Evolutionary conservation across 2,113 vertebrate species (phyloP).

Genomic region (Leiothrix lutea): DNA sequence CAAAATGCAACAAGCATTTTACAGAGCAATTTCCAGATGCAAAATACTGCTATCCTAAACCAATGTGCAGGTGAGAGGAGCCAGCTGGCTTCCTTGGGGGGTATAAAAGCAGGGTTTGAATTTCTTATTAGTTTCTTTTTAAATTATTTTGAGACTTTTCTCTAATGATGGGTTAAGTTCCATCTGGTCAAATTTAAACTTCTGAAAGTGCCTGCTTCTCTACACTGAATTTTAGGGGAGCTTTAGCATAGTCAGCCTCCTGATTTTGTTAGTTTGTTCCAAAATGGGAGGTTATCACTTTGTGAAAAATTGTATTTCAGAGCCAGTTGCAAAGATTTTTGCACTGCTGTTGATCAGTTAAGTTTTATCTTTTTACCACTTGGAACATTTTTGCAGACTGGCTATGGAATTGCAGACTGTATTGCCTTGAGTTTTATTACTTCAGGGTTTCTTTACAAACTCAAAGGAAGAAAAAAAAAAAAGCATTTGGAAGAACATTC

Average conservation of each 20-base stretch:
- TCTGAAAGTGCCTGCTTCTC: not conserved
- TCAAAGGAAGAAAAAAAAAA: not conserved
- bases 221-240: not conserved
- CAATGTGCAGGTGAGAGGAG: fast-evolving
- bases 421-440: not conserved
- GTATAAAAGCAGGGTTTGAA: not conserved
- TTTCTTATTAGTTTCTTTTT: not conserved
- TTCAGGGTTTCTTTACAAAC: not conserved
- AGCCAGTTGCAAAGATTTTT: not conserved
- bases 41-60: not conserved
- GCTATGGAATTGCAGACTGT: not conserved
- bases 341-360: not conserved
- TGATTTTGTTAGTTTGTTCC: not conserved
- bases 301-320: not conserved
- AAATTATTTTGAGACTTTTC: not conserved
- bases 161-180: not conserved
- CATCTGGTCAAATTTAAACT: not conserved
- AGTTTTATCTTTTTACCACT: not conserved
- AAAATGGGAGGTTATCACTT: not conserved
- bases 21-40: not conserved
- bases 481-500: not conserved
- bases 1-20: not conserved
- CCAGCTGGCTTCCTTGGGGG: not conserved
- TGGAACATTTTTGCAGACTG: not conserved
- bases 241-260: not conserved